These are phyloP conservation scores for Callyntrura guangdongensis DNA, from an alignment of 2,888 invertebrate species.

Conservation along the genomic window DNA sequence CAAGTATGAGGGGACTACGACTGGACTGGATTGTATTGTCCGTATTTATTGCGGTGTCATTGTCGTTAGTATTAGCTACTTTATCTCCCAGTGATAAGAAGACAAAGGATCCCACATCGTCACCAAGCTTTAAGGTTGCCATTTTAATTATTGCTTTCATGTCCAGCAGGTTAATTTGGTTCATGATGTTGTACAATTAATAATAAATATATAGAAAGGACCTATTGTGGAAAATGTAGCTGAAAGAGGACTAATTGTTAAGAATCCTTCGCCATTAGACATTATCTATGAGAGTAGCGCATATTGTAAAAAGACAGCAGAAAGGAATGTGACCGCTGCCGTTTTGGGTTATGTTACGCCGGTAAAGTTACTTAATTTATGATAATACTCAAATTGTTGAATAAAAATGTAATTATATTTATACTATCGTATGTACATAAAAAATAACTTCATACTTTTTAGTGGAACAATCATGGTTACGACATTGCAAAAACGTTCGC, in stretches of 20 bases:
- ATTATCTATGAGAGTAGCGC: slow-evolving; percentile 92
- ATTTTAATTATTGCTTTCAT: background rate
- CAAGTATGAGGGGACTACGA: too few relatives aligned
- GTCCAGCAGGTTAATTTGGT: background rate
- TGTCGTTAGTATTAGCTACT: slow-evolving; percentile 66
- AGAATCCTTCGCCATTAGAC: slow-evolving; percentile 90
- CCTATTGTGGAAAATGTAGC: slow-evolving; percentile 90
- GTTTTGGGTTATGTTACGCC: slow-evolving; percentile 97
- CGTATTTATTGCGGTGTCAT: background rate
- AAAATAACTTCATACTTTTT: background rate
- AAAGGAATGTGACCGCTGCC: slow-evolving; percentile 90
- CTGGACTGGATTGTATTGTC: background rate
- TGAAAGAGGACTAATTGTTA: slow-evolving; percentile 90
- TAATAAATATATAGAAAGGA: slow-evolving; percentile 86
- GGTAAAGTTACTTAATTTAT: slow-evolving; percentile 87
- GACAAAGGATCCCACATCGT: slow-evolving; percentile 56
- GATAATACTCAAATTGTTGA: background rate
- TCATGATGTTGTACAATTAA: slow-evolving; percentile 38
- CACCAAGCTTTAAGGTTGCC: slow-evolving; percentile 70
- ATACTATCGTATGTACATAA: background rate
- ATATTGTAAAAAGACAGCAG: slow-evolving; percentile 90
- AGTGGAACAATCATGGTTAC: slow-evolving; percentile 99
- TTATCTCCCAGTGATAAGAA: slow-evolving; percentile 83
- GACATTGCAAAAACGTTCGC: slow-evolving; percentile 96
- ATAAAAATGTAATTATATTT: slow-evolving; percentile 33